phyloP scores from a whole-genome alignment of 2,113 vertebrate species.

The Oryctolagus cuniculus region mOryCun1.1 NC_091444.1:32515501-32516000 shows the following conservation, averaged over 20 bases:
- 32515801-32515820: not conserved
- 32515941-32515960: not conserved
- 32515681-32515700: not conserved
- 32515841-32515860: not conserved
- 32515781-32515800: not conserved
- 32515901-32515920: not conserved
- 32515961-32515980: accelerated
- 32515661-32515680: not conserved
- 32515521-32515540: not conserved
- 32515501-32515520: not conserved
- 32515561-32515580: not conserved
- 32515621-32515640: not conserved
- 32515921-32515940: not conserved
- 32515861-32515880: not conserved
- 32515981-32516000: not conserved
- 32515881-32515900: not conserved
- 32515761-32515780: not conserved
- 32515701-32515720: not conserved
- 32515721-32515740: not conserved
- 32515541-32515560: not conserved
- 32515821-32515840: not conserved
- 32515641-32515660: not conserved
- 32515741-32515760: not conserved
- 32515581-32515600: not conserved
- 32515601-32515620: not conserved